Conservation (phyloP, 1,140 invertebrate genomes). For the Drosophila simulans region DNA sequence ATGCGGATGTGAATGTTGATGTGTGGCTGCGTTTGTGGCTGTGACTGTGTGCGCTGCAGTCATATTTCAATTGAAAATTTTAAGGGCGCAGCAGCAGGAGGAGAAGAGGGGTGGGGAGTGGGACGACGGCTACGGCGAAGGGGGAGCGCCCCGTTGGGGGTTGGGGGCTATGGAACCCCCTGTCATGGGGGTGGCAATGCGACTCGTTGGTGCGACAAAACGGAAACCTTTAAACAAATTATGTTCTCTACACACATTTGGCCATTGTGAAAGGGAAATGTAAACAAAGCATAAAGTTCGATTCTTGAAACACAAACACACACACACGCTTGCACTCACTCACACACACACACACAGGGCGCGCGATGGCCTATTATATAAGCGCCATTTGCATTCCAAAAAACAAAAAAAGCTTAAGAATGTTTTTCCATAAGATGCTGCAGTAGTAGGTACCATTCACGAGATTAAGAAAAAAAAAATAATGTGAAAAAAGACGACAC, state of each 20-base stretch:
- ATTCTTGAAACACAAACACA: constrained; percentile 49
- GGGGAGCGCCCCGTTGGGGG: not conserved
- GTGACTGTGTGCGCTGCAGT: constrained; percentile 52
- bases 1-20: constrained; percentile 43
- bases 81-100: constrained; percentile 59
- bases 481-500: constrained; percentile 21
- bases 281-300: constrained; percentile 75
- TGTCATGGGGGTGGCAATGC: not conserved
- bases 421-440: constrained; percentile 25
- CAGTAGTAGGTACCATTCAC: not conserved
- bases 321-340: constrained; percentile 7
- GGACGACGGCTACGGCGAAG: not conserved
- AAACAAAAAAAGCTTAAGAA: constrained; percentile 19
- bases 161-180: not conserved
- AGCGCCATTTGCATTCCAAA: constrained; percentile 73
- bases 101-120: constrained; percentile 5
- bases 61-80: constrained; percentile 77
- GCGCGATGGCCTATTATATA: constrained; percentile 66
- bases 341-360: constrained; percentile 21
- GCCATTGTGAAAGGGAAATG: constrained; percentile 68
- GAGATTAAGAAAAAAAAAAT: constrained; percentile 13
- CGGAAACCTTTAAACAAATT: constrained; percentile 75
- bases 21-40: constrained; percentile 21
- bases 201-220: constrained; percentile 26
- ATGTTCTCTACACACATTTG: constrained; percentile 44